A percentile compares a stretch with the other conserved stretches of the same genome.
Evolutionary conservation across 2,113 vertebrate genomes (phyloP).

Genomic region (Siniperca knerii): DNA sequence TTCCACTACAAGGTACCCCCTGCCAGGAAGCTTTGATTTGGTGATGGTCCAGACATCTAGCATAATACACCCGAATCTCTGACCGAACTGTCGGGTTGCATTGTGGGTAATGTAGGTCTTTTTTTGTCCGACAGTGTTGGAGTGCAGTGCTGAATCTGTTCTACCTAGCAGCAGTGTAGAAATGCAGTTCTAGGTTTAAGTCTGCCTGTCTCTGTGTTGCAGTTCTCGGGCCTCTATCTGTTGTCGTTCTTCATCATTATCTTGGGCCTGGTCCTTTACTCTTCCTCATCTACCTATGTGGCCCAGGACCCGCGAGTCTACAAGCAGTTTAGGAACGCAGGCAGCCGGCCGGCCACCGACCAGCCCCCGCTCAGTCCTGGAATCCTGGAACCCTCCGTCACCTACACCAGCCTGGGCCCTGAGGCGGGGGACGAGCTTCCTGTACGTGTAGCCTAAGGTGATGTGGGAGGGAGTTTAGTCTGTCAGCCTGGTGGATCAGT

Average conservation of each 20-base stretch:
- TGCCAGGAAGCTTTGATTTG: neutral
- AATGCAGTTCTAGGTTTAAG: neutral
- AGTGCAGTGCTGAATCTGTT: too few species aligned
- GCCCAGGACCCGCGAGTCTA: constrained; percentile 96
- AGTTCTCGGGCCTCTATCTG: constrained; percentile 97
- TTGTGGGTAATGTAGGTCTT: neutral
- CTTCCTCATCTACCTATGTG: constrained; percentile 92
- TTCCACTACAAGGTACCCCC: constrained; percentile 93
- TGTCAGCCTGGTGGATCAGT: neutral
- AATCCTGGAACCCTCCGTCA: constrained; percentile 90
- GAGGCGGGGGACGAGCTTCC: constrained; percentile 92
- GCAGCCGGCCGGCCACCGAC: constrained; percentile 82
- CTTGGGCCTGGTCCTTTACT: constrained; percentile 92
- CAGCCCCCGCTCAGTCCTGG: constrained; percentile 80
- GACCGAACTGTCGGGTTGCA: too few species aligned
- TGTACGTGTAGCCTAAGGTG: constrained; percentile 80
- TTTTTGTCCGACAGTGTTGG: too few species aligned
- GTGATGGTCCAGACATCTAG: neutral
- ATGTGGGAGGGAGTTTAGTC: neutral
- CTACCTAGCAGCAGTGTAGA: neutral
- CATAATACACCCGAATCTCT: neutral
- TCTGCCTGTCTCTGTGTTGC: constrained; percentile 35
- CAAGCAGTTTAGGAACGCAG: constrained; percentile 95
- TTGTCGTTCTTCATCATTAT: constrained; percentile 93
- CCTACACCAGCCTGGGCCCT: constrained; percentile 93